Conservation (phyloP, 2,113 vertebrate species). For the Riparia riparia region DNA sequence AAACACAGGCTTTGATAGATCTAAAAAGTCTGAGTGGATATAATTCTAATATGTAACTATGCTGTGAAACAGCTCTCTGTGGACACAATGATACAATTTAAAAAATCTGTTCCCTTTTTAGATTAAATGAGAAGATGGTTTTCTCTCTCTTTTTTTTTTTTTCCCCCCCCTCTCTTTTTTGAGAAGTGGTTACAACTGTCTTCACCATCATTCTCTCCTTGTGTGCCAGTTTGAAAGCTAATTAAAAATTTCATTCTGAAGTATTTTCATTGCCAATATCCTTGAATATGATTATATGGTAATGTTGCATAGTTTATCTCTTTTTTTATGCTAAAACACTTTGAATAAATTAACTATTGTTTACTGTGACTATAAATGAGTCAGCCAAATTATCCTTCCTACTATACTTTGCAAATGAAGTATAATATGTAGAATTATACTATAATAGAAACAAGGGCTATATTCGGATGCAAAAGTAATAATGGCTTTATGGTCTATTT, state of each 20-base stretch:
- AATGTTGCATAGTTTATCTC: background rate
- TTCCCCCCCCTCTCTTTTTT: background rate
- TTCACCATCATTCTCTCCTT: background rate
- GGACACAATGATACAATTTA: background rate
- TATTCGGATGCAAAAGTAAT: background rate
- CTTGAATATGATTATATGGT: background rate
- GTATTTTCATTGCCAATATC: background rate
- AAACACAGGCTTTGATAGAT: background rate
- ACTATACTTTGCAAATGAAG: background rate
- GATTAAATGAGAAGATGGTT: background rate
- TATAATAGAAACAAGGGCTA: background rate
- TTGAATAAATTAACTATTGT: background rate
- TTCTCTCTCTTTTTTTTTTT: background rate
- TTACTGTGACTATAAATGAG: background rate
- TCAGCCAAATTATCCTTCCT: background rate
- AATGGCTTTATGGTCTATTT: background rate
- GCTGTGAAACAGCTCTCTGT: background rate
- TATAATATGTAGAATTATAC: background rate
- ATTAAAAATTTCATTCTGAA: background rate
- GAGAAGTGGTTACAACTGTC: background rate
- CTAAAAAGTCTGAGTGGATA: background rate
- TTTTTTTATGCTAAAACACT: background rate
- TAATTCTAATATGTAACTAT: background rate
- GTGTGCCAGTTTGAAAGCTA: background rate
- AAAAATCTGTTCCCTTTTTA: background rate